Evolutionary conservation across 1,140 invertebrate species (phyloP).

Genomic region (Macrocentrus cingulum): DNA sequence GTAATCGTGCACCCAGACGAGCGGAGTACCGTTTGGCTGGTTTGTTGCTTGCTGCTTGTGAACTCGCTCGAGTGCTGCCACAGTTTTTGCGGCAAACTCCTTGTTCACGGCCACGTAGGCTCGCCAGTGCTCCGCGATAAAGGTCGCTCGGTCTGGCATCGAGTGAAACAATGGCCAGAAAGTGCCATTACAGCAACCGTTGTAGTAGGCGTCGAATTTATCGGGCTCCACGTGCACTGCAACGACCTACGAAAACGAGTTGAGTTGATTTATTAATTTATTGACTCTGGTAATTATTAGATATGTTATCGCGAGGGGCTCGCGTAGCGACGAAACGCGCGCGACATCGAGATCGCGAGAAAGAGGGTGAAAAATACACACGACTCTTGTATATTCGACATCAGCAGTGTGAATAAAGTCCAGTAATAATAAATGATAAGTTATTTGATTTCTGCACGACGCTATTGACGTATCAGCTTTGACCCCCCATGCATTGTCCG

Average conservation of each 20-base stretch:
- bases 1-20: conserved; percentile 92
- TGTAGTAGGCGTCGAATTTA: conserved; percentile 84
- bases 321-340: not conserved
- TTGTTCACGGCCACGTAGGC: conserved; percentile 81
- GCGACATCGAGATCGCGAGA: no score
- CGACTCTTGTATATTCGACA: no score
- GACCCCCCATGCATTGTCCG: conserved; percentile 1
- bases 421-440: conserved; percentile 16
- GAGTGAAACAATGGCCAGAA: conserved; percentile 92
- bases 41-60: conserved; percentile 64
- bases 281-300: conserved; percentile 5
- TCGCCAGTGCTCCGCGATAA: conserved; percentile 79
- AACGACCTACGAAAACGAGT: conserved; percentile 66
- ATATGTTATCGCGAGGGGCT: conserved; percentile 2
- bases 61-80: conserved; percentile 69
- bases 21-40: conserved; percentile 63
- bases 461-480: not conserved
- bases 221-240: conserved; percentile 74
- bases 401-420: conserved; percentile 37
- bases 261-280: conserved; percentile 1
- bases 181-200: conserved; percentile 88
- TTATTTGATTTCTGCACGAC: not conserved
- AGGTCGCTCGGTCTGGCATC: conserved; percentile 80
- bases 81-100: conserved; percentile 78
- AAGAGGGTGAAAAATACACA: no score